Conservation (phyloP, 2,888 invertebrate species). For the Punctoribates punctum region DNA sequence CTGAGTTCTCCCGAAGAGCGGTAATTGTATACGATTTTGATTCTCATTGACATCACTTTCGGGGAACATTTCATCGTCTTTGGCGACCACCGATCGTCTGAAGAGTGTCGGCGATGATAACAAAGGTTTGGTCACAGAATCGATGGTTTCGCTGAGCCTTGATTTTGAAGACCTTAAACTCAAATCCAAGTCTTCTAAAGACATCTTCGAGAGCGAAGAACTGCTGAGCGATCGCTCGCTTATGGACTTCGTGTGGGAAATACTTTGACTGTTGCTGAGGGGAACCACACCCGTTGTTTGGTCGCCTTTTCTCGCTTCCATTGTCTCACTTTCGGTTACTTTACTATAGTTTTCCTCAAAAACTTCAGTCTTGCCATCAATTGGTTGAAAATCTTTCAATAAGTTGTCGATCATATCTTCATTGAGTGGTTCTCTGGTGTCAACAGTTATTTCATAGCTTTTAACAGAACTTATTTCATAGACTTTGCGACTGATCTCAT, state of each 20-base stretch:
- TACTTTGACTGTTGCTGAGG: not conserved
- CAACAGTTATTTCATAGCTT: not conserved
- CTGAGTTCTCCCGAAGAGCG: not conserved
- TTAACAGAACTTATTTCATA: conserved; percentile 17
- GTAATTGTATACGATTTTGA: not conserved
- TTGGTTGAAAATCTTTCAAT: not conserved
- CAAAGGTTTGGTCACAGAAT: not conserved
- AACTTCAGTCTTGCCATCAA: not conserved
- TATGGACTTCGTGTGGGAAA: not conserved
- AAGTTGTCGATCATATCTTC: not conserved
- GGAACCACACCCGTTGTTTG: not conserved
- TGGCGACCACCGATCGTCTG: not conserved
- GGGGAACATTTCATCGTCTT: not conserved
- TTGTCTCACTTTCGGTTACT: not conserved
- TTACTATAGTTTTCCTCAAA: conserved; percentile 2
- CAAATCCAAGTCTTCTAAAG: not conserved
- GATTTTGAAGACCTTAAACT: not conserved
- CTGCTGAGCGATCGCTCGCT: not conserved
- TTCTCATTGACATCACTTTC: not conserved
- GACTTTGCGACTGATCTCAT: not conserved
- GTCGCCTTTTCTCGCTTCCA: not conserved
- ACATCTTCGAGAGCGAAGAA: not conserved
- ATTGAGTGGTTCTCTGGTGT: not conserved
- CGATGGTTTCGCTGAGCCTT: not conserved
- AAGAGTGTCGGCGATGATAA: not conserved